Base-by-base conservation (phyloP, 1,140 invertebrate species). In the Eriosoma lanigerum region DNA sequence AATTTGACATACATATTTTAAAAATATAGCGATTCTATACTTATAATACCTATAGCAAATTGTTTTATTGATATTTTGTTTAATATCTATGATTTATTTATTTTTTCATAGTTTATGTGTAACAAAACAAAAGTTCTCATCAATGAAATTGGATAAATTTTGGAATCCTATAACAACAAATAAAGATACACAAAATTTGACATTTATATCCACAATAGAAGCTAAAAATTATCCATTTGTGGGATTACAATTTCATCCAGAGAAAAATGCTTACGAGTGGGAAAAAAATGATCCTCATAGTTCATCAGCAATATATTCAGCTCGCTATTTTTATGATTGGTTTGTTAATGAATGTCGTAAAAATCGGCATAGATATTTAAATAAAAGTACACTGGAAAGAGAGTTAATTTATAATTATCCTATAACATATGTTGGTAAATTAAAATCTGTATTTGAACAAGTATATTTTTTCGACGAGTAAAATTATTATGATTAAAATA, bases 171-270 rank as follows among this genome's bases (percentile, higher is more conserved):
- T 94, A 21, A 91, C 93, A 2, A 85, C 90, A 1, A 94, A 93
- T 85, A 84, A 88, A 60, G 94, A 95, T 83, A 44, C 48, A 32
- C 85, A 91, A 64, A 89, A 89, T 19, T 82, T 90, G 0, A 85
- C 89, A 84, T 96, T 93, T 84, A 90, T 91, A 83, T 92, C 92
- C 1, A 87, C 87, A 0, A 84, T 92, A 50, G 92, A 93, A 84
- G 90, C 89, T 83, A 88, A 83, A 83, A 89, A 86, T 84, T 90
- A 86, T 83, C 96, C 96, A n/a, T 92, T 96, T 84, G 96, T 93
- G 86, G 95, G 91, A 2, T 86, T 94, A 0, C 94, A 96, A 84
- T 97, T 93, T 85, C 96, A 98, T 86, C 96, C 95, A 1, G 96
- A 98, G 85, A 97, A 97, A 84, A 92, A 91, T 83, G 84, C 89